Base-by-base conservation (phyloP, 1,140 invertebrate species). In the Palaemon carinicauda region DNA sequence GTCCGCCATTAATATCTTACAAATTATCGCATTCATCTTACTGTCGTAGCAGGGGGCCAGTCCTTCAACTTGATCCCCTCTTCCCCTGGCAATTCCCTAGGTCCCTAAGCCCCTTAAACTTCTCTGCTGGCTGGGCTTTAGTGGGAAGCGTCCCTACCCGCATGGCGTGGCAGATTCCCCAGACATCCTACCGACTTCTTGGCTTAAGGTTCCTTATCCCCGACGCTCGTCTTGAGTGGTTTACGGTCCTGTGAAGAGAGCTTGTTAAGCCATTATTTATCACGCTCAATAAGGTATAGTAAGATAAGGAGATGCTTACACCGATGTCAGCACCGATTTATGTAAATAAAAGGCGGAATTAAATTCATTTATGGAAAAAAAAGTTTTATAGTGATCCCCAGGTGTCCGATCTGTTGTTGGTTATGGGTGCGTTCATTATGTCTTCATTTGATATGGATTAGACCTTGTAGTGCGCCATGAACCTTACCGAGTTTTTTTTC, bases 21-120 rank as follows among this genome's bases (percentile, higher is more conserved):
- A 82, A 82, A 82, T 82, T 82, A 82, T 74, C 80, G 29, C 80
- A 82, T 82, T 74, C 69, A 74, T 82, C 80, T 74, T 52, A 7
- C 21, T 50, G 51, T 19, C 80, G 27, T 52, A 29, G 71, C 80
- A 71, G 80, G 80, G 56, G 17, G 9, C 77, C 52, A n/a, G 15
- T 24, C 77, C 77, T 79, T 52, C 9, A 41, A 19, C 15, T 29
- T 21, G 77, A 24, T 12, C 21, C n/a, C 52, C 77, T 27, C 19
- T n/a, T 12, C 41, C 12, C 41, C 41, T 12, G 41, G 41, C 41
- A 12, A 41, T 41, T 41, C 41, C 41, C 41, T 1, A 12, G 12
- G 41, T 41, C 41, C 41, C 41, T 1, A 12, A 41, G 41, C 41
- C 41, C 41, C 41, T 41, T 7, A 5, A 41, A 41, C 1, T 41